phyloP scores from a whole-genome alignment of 1,140 invertebrate species.

The Drosophila insularis region DNA sequence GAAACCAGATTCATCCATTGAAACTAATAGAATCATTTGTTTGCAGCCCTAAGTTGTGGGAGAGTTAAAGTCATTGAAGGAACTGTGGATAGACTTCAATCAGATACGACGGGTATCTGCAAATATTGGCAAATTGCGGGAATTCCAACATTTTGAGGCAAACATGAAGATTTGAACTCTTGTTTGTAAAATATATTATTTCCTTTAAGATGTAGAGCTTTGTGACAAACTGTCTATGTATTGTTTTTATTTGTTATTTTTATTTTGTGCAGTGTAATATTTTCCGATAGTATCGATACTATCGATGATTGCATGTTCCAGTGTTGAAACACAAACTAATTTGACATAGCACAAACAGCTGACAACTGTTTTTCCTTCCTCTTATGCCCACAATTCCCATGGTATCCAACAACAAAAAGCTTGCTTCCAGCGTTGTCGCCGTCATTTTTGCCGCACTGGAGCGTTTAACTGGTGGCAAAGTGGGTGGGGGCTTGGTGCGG shows the following conservation, averaged over 20 bases:
- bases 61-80: slow-evolving; percentile 89
- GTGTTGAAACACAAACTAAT: not conserved
- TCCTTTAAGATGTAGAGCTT: no score
- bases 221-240: no score
- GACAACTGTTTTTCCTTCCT: not conserved
- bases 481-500: slow-evolving; percentile 13
- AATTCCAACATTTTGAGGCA: slow-evolving; percentile 94
- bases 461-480: not conserved
- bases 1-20: not conserved
- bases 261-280: not conserved
- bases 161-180: no score
- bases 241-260: not conserved
- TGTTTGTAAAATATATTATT: no score
- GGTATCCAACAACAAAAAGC: slow-evolving; percentile 44
- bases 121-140: slow-evolving; percentile 90
- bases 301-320: not conserved
- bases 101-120: slow-evolving; percentile 89
- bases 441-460: no score
- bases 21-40: no score
- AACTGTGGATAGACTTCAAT: slow-evolving; percentile 96
- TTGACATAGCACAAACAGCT: not conserved
- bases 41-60: slow-evolving; percentile 93
- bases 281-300: no score
- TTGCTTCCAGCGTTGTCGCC: slow-evolving; percentile 57
- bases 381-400: not conserved